Conservation (phyloP, 2,888 invertebrate genomes). For the Chymomyza caudatula region DNA sequence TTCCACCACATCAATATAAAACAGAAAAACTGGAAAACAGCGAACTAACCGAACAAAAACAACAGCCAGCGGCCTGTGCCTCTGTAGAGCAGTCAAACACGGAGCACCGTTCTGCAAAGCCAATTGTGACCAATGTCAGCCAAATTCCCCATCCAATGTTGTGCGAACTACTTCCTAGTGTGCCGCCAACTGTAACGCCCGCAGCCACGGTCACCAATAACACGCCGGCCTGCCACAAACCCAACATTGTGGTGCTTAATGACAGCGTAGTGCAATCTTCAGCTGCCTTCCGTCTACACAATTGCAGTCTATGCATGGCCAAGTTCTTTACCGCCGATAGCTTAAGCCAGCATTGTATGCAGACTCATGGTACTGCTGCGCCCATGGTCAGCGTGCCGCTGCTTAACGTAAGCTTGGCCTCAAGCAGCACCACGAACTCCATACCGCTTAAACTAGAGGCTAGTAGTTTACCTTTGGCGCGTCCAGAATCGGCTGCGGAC, state of each 20-base stretch:
- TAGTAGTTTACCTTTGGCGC: slow-evolving; percentile 4
- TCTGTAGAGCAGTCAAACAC: not conserved
- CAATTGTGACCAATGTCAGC: slow-evolving; percentile 74
- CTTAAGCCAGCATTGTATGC: slow-evolving; percentile 64
- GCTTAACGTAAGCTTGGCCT: slow-evolving; percentile 21
- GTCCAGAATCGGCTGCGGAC: not conserved
- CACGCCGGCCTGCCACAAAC: slow-evolving; percentile 46
- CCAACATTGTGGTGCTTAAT: slow-evolving; percentile 77
- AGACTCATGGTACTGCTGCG: slow-evolving; percentile 31
- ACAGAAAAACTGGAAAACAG: slow-evolving; percentile 71
- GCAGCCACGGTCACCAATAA: not conserved
- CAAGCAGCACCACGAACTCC: slow-evolving; percentile 1
- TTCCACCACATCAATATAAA: slow-evolving; percentile 66
- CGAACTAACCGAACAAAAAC: slow-evolving; percentile 16
- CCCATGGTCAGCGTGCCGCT: slow-evolving; percentile 72
- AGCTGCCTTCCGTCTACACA: slow-evolving; percentile 70
- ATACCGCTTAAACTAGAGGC: slow-evolving; percentile 47
- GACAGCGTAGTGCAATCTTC: slow-evolving; percentile 76
- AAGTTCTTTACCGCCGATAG: slow-evolving; percentile 74
- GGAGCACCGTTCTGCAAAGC: slow-evolving; percentile 60
- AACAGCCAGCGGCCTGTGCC: not conserved
- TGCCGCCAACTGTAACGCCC: slow-evolving; percentile 17
- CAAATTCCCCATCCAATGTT: slow-evolving; percentile 59
- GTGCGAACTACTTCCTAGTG: slow-evolving; percentile 45
- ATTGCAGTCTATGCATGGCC: slow-evolving; percentile 70